phyloP scores from a whole-genome alignment of 2,888 invertebrate species.

The Ceramica pisi region DNA sequence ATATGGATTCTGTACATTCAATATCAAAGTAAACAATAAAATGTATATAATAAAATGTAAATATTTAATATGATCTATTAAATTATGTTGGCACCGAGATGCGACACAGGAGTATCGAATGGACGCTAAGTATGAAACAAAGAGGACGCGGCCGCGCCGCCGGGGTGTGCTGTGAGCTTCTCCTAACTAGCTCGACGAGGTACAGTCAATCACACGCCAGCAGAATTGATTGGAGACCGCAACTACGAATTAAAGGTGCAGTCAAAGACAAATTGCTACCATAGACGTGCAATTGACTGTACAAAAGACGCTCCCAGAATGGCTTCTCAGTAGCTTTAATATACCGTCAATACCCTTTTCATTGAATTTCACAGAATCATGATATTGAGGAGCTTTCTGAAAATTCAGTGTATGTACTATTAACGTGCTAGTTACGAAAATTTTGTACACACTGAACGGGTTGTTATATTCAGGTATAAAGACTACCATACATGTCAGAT shows the following conservation, averaged over 20 bases:
- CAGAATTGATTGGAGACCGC: too few species aligned
- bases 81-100: conserved; percentile 87
- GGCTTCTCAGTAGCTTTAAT: background rate
- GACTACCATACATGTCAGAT: background rate
- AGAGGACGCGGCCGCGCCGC: conserved; percentile 45
- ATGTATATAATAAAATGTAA: conserved; percentile 87
- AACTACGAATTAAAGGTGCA: background rate
- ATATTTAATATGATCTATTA: conserved; percentile 84
- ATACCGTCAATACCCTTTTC: background rate
- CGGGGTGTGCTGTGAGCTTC: conserved; percentile 5
- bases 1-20: conserved; percentile 86
- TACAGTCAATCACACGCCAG: conserved; percentile 1
- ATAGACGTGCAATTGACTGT: background rate
- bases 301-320: background rate
- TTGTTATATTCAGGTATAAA: background rate
- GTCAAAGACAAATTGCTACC: background rate
- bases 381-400: background rate
- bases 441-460: background rate
- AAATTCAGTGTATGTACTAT: background rate
- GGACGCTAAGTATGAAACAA: conserved; percentile 78
- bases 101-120: conserved; percentile 79
- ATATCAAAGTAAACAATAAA: conserved; percentile 88
- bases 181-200: background rate
- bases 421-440: conserved; percentile 5
- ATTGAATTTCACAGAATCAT: background rate